phyloP scores from a whole-genome alignment of 2,888 invertebrate species.

The Drosophila macrospina region DNA sequence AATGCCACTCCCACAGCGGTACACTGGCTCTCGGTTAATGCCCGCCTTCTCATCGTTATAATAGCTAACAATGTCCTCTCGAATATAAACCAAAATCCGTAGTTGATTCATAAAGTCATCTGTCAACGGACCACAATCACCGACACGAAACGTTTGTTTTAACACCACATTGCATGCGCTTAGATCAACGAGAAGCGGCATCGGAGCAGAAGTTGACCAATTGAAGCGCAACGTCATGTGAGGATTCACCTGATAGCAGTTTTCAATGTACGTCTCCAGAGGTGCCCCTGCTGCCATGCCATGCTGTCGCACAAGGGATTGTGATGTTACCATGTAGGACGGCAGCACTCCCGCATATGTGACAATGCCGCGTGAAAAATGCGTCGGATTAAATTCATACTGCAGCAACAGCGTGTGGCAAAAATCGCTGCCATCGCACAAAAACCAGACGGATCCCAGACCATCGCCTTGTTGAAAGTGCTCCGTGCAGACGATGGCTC shows the following conservation, averaged over 20 bases:
- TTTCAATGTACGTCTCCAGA: slow-evolving; percentile 76
- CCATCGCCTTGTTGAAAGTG: slow-evolving; percentile 70
- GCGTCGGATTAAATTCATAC: slow-evolving; percentile 70
- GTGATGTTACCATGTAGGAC: slow-evolving; percentile 64
- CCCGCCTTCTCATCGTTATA: slow-evolving; percentile 63
- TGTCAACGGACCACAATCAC: slow-evolving; percentile 69
- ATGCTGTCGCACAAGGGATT: slow-evolving; percentile 75
- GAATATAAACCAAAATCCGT: slow-evolving; percentile 79
- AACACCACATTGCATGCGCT: slow-evolving; percentile 80
- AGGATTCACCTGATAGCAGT: slow-evolving; percentile 78
- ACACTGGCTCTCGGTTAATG: slow-evolving; percentile 67
- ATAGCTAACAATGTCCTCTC: slow-evolving; percentile 83
- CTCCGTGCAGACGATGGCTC: slow-evolving; percentile 73
- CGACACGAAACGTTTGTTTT: slow-evolving; percentile 78
- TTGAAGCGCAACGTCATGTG: slow-evolving; percentile 78
- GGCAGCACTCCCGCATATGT: slow-evolving; percentile 75
- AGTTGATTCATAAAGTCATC: slow-evolving; percentile 83
- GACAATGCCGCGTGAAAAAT: slow-evolving; percentile 80
- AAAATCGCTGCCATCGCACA: slow-evolving; percentile 87
- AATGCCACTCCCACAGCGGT: slow-evolving; percentile 82
- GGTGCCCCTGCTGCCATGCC: slow-evolving; percentile 34
- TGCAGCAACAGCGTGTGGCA: slow-evolving; percentile 84
- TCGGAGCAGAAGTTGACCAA: slow-evolving; percentile 68
- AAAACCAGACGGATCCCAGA: slow-evolving; percentile 86
- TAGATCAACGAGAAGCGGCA: slow-evolving; percentile 76